These are phyloP conservation scores for Meandrina meandrites DNA, from an alignment of 92 coral and sea anemone species.

Conservation along the genomic window DNA sequence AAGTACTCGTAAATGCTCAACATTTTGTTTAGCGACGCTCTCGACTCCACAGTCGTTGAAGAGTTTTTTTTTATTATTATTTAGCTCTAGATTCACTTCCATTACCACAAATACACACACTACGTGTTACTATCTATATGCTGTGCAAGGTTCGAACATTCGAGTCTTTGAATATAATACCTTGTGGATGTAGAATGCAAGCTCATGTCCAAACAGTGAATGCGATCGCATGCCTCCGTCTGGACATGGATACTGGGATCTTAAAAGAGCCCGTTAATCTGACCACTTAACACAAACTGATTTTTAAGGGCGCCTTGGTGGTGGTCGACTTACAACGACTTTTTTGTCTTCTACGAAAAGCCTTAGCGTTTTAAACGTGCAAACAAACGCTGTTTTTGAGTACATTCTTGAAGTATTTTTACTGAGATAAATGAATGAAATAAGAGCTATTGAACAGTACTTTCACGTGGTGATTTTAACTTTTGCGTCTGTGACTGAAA, in stretches of 20 bases:
- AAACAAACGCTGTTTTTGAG: not conserved
- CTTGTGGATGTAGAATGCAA: not conserved
- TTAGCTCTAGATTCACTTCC: no score
- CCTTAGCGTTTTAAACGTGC: not conserved
- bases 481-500: not conserved
- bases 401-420: not conserved
- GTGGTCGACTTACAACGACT: not conserved
- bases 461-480: not conserved
- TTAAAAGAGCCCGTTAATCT: constrained; percentile 1
- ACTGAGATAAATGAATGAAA: not conserved
- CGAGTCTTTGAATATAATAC: no score
- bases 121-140: no score
- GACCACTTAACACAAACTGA: not conserved
- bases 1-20: no score
- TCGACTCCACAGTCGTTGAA: no score
- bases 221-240: not conserved
- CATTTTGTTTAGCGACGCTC: no score
- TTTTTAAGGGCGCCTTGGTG: not conserved
- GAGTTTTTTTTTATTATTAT: no score
- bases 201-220: not conserved
- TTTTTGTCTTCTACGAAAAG: not conserved
- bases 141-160: no score
- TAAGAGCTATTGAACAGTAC: not conserved
- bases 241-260: not conserved
- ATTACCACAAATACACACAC: no score